Evolutionary conservation across 2,888 invertebrate genomes (phyloP).

Genomic region (Odontothrips loti): DNA sequence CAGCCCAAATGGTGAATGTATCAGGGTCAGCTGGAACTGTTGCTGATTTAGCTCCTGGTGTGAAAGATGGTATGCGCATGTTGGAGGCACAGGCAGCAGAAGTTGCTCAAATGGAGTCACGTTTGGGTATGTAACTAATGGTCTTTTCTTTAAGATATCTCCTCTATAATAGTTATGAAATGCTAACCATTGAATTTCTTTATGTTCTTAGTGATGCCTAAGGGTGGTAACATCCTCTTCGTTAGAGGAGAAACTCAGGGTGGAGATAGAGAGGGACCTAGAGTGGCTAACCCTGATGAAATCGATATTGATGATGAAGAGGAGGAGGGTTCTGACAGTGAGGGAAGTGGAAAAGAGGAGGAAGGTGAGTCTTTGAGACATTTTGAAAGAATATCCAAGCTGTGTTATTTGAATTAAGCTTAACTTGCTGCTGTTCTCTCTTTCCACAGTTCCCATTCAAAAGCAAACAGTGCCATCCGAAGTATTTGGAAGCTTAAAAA

Average conservation of each 20-base stretch:
- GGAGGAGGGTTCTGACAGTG: constrained; percentile 56
- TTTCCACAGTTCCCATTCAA: constrained; percentile 65
- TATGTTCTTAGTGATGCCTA: constrained; percentile 37
- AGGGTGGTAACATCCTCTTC: constrained; percentile 68
- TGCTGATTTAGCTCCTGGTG: constrained; percentile 68
- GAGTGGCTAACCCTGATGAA: constrained; percentile 81
- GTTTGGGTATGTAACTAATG: neutral
- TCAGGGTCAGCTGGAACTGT: constrained; percentile 62
- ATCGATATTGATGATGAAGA: constrained; percentile 75
- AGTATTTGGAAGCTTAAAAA: constrained; percentile 80
- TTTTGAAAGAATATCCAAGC: neutral
- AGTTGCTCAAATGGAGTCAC: constrained; percentile 48
- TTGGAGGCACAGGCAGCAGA: constrained; percentile 78
- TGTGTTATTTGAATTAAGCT: constrained; percentile 30
- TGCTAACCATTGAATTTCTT: neutral
- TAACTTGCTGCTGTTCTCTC: constrained; percentile 28
- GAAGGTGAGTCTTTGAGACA: constrained; percentile 49
- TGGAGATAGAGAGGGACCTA: constrained; percentile 46
- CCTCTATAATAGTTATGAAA: neutral
- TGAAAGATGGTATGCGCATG: constrained; percentile 82
- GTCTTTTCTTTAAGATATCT: neutral
- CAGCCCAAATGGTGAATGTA: constrained; percentile 90
- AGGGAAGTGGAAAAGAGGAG: constrained; percentile 48
- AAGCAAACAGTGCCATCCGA: constrained; percentile 82
- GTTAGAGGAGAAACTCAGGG: constrained; percentile 81